These are phyloP conservation scores for Anguilla japonica DNA, from an alignment of 2,113 vertebrate species.

Conservation along the genomic window DNA sequence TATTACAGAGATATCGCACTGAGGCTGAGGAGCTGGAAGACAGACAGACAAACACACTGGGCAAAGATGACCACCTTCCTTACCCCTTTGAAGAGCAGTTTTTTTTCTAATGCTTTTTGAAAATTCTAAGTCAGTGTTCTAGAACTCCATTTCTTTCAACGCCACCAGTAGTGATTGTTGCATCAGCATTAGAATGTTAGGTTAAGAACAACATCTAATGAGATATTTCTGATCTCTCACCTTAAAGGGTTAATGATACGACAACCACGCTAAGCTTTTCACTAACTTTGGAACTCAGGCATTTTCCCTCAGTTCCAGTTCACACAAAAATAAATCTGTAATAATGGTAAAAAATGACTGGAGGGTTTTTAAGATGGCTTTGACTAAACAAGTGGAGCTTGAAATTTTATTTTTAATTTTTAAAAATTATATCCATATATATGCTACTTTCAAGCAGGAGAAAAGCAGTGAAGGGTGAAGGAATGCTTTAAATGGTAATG, in stretches of 20 bases:
- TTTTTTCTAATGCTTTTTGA: no score
- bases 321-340: not conserved
- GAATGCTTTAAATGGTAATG: slow-evolving; percentile 45
- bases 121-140: no score
- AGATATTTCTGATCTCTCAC: no score
- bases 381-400: not conserved
- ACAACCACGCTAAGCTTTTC: not conserved
- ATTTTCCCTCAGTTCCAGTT: not conserved
- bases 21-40: not conserved
- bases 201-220: no score
- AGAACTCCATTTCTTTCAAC: no score
- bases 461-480: slow-evolving; percentile 51
- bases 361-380: not conserved
- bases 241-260: not conserved
- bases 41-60: not conserved
- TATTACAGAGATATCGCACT: not conserved
- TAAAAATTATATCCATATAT: not conserved
- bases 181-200: no score
- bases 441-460: not conserved
- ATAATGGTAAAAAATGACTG: not conserved
- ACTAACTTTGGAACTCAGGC: not conserved
- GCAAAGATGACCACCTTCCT: not conserved
- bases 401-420: not conserved
- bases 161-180: no score
- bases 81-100: no score